phyloP scores from a whole-genome alignment of 2,113 vertebrate species.

The Piprites chloris region DNA sequence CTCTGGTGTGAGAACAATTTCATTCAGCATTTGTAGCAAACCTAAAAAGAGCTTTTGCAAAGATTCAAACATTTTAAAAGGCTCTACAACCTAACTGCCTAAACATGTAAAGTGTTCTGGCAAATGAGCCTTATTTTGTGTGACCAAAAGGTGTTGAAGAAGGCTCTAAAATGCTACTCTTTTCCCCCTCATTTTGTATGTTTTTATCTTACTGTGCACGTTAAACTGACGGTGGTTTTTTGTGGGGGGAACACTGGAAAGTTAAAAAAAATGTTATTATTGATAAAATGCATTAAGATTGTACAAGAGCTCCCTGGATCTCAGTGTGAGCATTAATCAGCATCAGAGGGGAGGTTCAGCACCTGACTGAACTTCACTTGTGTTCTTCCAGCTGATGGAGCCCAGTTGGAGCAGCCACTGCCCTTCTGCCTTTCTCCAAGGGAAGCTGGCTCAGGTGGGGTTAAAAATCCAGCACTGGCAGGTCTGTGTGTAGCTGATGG shows the following conservation, averaged over 20 bases:
- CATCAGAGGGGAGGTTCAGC: not conserved
- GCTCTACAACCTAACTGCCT: not conserved
- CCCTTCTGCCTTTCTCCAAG: not conserved
- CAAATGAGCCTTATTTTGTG: not conserved
- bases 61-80: not conserved
- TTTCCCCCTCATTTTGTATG: not conserved
- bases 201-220: accelerated
- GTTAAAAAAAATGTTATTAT: not conserved
- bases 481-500: not conserved
- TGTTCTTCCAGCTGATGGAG: not conserved
- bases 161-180: not conserved
- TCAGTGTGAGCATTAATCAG: not conserved
- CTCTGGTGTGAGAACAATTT: not conserved
- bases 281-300: not conserved
- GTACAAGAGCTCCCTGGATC: not conserved
- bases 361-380: not conserved
- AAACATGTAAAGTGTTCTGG: not conserved
- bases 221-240: not conserved
- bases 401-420: not conserved
- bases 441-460: not conserved
- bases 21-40: not conserved
- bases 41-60: not conserved
- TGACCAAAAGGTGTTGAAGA: not conserved
- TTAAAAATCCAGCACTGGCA: not conserved
- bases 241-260: not conserved